A percentile compares a stretch with the other conserved stretches of the same genome.
Conservation (phyloP, 2,113 vertebrate genomes). For the Anolis sagrei region DNA sequence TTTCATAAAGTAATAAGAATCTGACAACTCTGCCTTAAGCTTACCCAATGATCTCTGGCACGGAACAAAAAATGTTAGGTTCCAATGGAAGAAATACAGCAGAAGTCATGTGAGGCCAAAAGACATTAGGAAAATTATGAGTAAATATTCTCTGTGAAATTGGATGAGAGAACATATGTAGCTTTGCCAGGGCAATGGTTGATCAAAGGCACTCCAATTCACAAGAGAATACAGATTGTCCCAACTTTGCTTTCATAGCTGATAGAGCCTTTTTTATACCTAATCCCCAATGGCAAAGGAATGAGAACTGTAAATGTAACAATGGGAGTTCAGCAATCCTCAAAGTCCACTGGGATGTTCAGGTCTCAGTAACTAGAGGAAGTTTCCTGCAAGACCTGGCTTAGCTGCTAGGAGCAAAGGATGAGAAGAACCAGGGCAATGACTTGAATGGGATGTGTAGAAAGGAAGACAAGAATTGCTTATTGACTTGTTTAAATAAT, state of each 20-base stretch:
- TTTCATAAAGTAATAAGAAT: neutral
- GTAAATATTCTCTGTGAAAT: slow-evolving; percentile 37
- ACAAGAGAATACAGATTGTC: slow-evolving; percentile 37
- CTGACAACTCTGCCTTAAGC: neutral
- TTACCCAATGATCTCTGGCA: too few relatives aligned
- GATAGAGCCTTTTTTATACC: slow-evolving; percentile 3
- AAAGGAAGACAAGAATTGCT: neutral
- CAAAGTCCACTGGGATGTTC: neutral
- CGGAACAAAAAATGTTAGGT: neutral
- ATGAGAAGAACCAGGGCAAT: neutral
- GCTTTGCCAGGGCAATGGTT: slow-evolving; percentile 11
- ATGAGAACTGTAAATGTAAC: neutral
- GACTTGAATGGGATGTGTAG: neutral
- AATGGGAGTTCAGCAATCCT: neutral
- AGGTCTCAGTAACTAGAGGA: neutral
- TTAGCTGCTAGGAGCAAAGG: neutral
- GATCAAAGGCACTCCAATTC: slow-evolving; percentile 37
- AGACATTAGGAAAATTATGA: slow-evolving; percentile 24
- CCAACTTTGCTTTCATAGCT: slow-evolving; percentile 32
- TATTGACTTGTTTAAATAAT: neutral
- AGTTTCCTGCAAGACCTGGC: neutral
- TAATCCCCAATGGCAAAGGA: neutral
- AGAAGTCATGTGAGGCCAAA: neutral
- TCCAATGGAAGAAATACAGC: neutral
- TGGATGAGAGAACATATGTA: slow-evolving; percentile 19